Conservation (phyloP, 92 coral and sea anemone species). For the Palythoa grandis region DNA sequence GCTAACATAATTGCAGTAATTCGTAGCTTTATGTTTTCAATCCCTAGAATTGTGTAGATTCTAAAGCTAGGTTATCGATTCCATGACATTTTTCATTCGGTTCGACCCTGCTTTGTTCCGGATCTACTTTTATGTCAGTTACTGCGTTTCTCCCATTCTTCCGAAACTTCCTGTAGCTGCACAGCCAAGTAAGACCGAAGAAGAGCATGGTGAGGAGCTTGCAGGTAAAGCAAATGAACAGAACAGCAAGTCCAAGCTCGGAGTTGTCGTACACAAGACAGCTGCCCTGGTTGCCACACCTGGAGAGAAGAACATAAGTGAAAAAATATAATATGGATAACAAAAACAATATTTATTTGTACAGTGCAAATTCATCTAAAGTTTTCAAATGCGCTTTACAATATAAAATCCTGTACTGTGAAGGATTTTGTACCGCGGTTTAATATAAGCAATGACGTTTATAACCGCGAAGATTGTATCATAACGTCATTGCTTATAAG, state of each 20-base stretch:
- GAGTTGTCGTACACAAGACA: constrained; percentile 42
- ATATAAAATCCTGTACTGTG: no score
- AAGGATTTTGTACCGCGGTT: no score
- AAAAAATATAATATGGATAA: background rate
- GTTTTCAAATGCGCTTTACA: no score
- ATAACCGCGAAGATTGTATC: no score
- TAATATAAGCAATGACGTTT: no score
- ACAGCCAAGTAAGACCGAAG: constrained; percentile 53
- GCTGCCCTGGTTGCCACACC: constrained; percentile 39
- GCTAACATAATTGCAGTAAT: background rate
- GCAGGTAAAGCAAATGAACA: constrained; percentile 28
- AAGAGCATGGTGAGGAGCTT: constrained; percentile 45
- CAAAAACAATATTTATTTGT: no score
- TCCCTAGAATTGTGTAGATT: constrained; percentile 26
- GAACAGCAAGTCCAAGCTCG: constrained; percentile 36
- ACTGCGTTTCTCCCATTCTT: constrained; percentile 28
- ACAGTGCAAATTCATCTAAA: no score
- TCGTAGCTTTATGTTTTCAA: background rate
- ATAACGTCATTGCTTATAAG: no score
- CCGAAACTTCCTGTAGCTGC: constrained; percentile 51
- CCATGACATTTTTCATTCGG: background rate
- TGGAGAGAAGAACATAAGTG: background rate
- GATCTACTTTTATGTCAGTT: constrained; percentile 5
- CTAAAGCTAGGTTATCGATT: constrained; percentile 34
- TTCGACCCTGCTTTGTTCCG: background rate